Evolutionary conservation across 1,140 invertebrate genomes (phyloP).

Genomic region (Euura lappo): DNA sequence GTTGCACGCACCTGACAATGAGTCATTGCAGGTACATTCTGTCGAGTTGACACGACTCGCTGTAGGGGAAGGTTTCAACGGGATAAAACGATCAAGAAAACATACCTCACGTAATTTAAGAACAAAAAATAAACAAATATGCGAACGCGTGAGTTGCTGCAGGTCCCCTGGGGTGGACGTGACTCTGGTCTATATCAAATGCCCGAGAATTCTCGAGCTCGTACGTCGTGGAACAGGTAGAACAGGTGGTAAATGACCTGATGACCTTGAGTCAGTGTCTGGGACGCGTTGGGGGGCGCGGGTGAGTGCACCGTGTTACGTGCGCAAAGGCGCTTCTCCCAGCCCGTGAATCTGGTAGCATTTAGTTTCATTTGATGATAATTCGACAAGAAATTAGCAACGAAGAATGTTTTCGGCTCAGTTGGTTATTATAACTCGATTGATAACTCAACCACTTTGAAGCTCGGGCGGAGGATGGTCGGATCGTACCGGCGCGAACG

Average conservation of each 20-base stretch:
- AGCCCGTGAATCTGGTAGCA: neutral
- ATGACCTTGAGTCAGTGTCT: slow-evolving; percentile 56
- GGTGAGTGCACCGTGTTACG: neutral
- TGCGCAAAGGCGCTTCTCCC: neutral
- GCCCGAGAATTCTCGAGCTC: slow-evolving; percentile 29
- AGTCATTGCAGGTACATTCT: too few relatives aligned
- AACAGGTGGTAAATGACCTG: slow-evolving; percentile 59
- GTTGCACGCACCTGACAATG: too few relatives aligned
- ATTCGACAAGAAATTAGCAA: neutral
- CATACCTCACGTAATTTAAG: too few relatives aligned
- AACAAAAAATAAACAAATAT: neutral
- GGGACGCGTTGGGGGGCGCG: neutral
- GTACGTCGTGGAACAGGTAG: slow-evolving; percentile 44
- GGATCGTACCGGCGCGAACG: neutral
- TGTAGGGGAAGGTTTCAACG: too few relatives aligned
- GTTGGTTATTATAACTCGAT: neutral
- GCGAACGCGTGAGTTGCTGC: neutral
- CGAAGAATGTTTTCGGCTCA: neutral
- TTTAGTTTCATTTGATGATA: neutral
- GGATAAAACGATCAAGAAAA: too few relatives aligned
- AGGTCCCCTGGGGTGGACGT: slow-evolving; percentile 34
- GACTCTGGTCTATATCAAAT: neutral
- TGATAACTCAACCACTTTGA: too few relatives aligned
- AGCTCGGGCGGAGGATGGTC: neutral
- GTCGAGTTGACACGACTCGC: too few relatives aligned